Percentiles rank a stretch among this genome's conserved stretches.
Conservation (phyloP, 2,888 invertebrate species). For the Helleia helle region DNA sequence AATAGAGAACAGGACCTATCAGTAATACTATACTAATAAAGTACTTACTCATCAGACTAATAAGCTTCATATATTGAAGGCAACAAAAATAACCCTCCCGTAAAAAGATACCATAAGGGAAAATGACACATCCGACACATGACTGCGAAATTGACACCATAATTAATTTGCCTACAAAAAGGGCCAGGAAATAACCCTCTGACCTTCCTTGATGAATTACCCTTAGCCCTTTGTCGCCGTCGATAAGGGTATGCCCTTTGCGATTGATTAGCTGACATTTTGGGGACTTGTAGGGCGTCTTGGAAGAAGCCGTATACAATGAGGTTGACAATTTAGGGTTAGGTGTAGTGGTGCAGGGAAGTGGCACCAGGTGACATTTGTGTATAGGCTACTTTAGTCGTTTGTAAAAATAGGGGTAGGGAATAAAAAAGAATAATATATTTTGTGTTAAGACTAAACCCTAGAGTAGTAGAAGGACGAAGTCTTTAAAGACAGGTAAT, state of each 20-base stretch:
- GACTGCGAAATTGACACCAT: conserved; percentile 28
- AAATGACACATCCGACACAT: conserved; percentile 19
- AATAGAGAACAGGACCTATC: too few relatives aligned
- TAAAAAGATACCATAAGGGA: conserved; percentile 14
- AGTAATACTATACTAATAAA: too few relatives aligned
- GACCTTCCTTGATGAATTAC: conserved; percentile 56
- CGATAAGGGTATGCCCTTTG: conserved; percentile 44
- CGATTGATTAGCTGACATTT: conserved; percentile 69
- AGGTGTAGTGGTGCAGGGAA: conserved; percentile 7
- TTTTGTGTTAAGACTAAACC: too few relatives aligned
- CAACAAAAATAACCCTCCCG: conserved; percentile 6
- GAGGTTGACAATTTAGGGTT: conserved; percentile 19
- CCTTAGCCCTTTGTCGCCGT: conserved; percentile 49
- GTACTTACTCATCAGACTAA: too few relatives aligned
- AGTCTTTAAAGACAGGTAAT: too few relatives aligned
- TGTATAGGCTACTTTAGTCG: conserved; percentile 1
- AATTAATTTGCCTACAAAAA: conserved; percentile 59
- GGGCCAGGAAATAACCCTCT: conserved; percentile 27
- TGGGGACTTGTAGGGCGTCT: conserved; percentile 58
- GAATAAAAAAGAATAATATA: neutral
- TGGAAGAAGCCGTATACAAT: conserved; percentile 41
- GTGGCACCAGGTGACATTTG: conserved; percentile 8
- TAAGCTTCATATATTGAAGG: too few relatives aligned
- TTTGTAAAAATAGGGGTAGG: neutral
- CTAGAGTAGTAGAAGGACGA: too few relatives aligned